A percentile compares a stretch with the other conserved stretches of the same genome.
phyloP scores from a whole-genome alignment of 1,140 invertebrate species.

The Adelges cooleyi region DNA sequence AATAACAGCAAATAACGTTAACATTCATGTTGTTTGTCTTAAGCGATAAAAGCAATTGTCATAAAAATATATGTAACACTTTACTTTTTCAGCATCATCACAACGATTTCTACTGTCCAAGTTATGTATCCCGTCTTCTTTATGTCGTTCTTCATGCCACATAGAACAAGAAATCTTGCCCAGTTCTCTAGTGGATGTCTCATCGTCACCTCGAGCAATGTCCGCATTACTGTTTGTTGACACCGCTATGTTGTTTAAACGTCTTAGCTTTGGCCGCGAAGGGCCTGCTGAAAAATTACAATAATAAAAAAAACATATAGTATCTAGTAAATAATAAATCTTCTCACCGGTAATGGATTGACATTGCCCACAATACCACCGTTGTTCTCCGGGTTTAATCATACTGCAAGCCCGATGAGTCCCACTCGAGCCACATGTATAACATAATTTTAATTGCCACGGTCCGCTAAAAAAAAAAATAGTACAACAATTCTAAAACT shows the following conservation, averaged over 20 bases:
- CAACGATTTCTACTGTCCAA: neutral
- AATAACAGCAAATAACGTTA: neutral
- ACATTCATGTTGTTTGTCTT: neutral
- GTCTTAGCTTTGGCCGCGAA: too few relatives aligned
- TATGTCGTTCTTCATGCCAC: too few relatives aligned
- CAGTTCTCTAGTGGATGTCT: neutral
- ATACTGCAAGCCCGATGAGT: slow-evolving; percentile 43
- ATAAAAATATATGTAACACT: neutral
- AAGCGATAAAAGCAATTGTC: neutral
- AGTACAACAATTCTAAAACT: neutral
- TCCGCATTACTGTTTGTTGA: too few relatives aligned
- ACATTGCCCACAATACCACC: neutral
- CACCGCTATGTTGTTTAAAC: too few relatives aligned
- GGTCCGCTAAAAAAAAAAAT: slow-evolving; percentile 38
- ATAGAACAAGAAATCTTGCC: too few relatives aligned
- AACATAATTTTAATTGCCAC: slow-evolving; percentile 46
- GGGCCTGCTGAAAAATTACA: too few relatives aligned
- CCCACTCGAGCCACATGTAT: slow-evolving; percentile 47
- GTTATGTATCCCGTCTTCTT: neutral
- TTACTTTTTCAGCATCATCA: neutral
- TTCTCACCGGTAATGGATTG: neutral
- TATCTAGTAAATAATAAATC: neutral
- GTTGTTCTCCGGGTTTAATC: slow-evolving; percentile 34
- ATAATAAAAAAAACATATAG: neutral
- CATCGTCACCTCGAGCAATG: too few relatives aligned